A percentile compares a stretch with the other conserved stretches of the same genome.
Conservation (phyloP, 1,140 invertebrate species). For the Stratiolaelaps scimitus region DNA sequence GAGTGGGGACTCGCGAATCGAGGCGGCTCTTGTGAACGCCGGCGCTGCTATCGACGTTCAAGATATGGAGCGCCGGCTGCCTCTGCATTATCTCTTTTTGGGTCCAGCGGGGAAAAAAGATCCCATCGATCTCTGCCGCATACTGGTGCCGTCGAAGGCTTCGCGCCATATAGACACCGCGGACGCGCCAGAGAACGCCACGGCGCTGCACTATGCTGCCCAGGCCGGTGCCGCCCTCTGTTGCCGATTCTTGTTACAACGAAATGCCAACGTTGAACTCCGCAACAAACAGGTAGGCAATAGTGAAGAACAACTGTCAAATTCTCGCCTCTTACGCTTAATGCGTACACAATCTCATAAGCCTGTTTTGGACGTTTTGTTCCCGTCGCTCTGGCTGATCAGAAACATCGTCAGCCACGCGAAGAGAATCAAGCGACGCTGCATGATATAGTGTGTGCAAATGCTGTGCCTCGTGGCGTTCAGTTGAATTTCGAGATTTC, state of each 20-base stretch:
- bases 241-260: slow-evolving; percentile 36
- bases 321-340: no score
- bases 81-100: slow-evolving; percentile 45
- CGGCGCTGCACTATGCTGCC: slow-evolving; percentile 45
- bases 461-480: no score
- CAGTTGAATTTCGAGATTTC: no score
- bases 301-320: no score
- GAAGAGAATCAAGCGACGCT: no score
- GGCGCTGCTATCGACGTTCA: slow-evolving; percentile 36
- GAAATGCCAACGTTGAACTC: slow-evolving; percentile 35
- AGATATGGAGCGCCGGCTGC: slow-evolving; percentile 37
- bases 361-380: no score
- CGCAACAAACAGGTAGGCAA: slow-evolving; percentile 35
- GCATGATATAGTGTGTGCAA: no score
- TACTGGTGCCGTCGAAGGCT: slow-evolving; percentile 33
- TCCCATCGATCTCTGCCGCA: slow-evolving; percentile 44
- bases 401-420: no score
- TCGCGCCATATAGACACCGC: slow-evolving; percentile 39
- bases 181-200: slow-evolving; percentile 40
- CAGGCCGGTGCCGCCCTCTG: slow-evolving; percentile 45
- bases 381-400: no score
- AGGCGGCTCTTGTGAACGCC: slow-evolving; percentile 37
- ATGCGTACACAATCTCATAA: no score
- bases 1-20: slow-evolving; percentile 39
- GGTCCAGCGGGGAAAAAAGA: slow-evolving; percentile 39